Conservation (phyloP, 37 sponge, comb jelly and placozoan species). For the Chondrilla cf. caribensis region DNA sequence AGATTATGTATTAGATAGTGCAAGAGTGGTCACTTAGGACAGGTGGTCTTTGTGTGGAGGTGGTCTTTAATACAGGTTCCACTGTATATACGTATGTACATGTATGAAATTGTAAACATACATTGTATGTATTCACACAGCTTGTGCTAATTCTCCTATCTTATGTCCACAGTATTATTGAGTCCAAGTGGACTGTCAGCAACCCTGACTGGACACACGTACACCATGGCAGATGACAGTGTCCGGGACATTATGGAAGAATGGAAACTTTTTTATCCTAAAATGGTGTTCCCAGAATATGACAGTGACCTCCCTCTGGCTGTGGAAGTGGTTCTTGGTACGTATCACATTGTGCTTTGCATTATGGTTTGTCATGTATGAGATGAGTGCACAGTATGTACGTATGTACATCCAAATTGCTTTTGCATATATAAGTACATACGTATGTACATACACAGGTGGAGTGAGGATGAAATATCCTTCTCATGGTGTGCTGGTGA, state of each 20-base stretch:
- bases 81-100: too few species aligned
- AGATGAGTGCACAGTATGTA: too few species aligned
- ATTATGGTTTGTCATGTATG: too few species aligned
- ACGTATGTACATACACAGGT: neutral
- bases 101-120: too few species aligned
- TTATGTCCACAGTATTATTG: conserved; percentile 75
- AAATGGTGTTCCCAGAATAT: conserved; percentile 32
- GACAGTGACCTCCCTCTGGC: conserved; percentile 58
- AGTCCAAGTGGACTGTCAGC: conserved; percentile 84
- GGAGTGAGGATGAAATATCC: conserved; percentile 45
- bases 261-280: conserved; percentile 79
- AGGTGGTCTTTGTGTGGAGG: too few species aligned
- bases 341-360: too few species aligned
- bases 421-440: neutral
- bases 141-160: too few species aligned
- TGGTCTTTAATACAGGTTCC: too few species aligned
- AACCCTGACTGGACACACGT: conserved; percentile 81
- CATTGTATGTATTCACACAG: too few species aligned
- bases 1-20: too few species aligned
- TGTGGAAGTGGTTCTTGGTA: conserved; percentile 75
- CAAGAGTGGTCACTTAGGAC: too few species aligned
- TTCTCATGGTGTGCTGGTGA: conserved; percentile 71
- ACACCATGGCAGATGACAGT: conserved; percentile 49
- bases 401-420: neutral
- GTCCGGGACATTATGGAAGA: conserved; percentile 71